A percentile compares a stretch with the other conserved stretches of the same genome.
phyloP scores from a whole-genome alignment of 1,140 invertebrate genomes.

The Drosophila ohnishii region DNA sequence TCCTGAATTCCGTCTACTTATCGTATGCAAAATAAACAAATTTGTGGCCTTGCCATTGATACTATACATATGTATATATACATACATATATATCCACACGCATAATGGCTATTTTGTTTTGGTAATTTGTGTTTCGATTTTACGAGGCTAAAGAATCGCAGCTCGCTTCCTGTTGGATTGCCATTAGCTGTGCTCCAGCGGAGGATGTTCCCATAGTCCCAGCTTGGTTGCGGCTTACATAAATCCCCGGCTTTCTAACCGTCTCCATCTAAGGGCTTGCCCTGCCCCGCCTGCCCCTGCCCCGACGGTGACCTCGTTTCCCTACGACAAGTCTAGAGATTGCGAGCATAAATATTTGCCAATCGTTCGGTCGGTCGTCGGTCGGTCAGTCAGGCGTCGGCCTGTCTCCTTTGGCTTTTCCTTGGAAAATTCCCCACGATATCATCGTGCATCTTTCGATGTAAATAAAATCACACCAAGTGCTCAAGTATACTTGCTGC shows the following conservation, averaged over 20 bases:
- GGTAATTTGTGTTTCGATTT: conserved; percentile 48
- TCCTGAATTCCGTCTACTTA: conserved; percentile 17
- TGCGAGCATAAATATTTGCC: conserved; percentile 68
- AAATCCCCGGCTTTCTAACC: conserved; percentile 25
- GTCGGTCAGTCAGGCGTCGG: conserved; percentile 47
- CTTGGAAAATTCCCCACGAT: conserved; percentile 11
- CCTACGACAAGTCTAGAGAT: conserved; percentile 29
- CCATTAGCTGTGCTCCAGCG: conserved; percentile 48
- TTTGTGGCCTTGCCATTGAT: conserved; percentile 47
- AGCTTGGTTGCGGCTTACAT: conserved; percentile 34
- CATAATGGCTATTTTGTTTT: conserved; percentile 33
- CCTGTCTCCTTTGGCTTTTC: conserved; percentile 45
- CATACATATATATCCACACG: neutral
- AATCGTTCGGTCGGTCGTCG: conserved; percentile 36
- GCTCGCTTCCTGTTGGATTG: conserved; percentile 24
- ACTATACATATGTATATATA: neutral
- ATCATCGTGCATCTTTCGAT: conserved; percentile 31
- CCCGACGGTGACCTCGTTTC: conserved; percentile 46
- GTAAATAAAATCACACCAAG: conserved; percentile 73
- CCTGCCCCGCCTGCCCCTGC: conserved; percentile 2
- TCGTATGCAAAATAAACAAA: conserved; percentile 49
- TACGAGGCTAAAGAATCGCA: conserved; percentile 16
- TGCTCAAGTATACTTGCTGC: conserved; percentile 60
- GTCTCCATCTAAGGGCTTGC: conserved; percentile 21
- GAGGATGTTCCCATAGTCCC: neutral